phyloP scores from a whole-genome alignment of 2,113 vertebrate genomes.

The Steatornis caripensis region DNA sequence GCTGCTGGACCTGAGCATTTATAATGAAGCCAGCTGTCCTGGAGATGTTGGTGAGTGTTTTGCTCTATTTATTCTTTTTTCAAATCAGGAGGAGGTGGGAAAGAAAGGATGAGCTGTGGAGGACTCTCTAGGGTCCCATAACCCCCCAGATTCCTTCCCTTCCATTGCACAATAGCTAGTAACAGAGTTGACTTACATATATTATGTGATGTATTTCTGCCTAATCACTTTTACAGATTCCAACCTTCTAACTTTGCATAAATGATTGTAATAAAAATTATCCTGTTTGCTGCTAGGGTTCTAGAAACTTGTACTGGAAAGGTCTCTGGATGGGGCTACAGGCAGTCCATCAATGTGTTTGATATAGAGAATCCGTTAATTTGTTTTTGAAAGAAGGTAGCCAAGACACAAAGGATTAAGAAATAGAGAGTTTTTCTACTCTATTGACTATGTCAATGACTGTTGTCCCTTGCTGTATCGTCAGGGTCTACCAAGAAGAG shows the following conservation, averaged over 20 bases:
- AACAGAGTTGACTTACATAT: rapidly evolving
- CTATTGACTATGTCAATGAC: too few species aligned
- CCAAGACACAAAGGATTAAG: too few species aligned
- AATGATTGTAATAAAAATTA: neutral
- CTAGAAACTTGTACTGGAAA: neutral
- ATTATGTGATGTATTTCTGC: neutral
- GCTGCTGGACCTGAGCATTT: neutral
- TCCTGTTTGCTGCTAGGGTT: neutral
- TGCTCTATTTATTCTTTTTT: neutral
- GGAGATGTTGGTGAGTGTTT: neutral
- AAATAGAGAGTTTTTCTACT: too few species aligned
- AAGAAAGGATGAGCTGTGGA: neutral
- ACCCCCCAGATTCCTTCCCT: neutral
- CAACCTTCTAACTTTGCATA: neutral
- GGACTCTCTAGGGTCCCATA: neutral
- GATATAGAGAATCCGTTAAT: too few species aligned
- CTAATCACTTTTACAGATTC: neutral
- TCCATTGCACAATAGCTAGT: neutral
- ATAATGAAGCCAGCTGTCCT: too few species aligned
- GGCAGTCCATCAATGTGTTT: too few species aligned
- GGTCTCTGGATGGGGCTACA: neutral
- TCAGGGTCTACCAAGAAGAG: neutral
- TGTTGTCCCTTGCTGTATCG: too few species aligned
- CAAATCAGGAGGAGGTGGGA: neutral
- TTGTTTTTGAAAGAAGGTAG: too few species aligned